Percentiles rank a stretch among this genome's conserved stretches.
Conservation (phyloP, 2,797 vertebrate genomes). For the Syndactyla subalaris region DNA sequence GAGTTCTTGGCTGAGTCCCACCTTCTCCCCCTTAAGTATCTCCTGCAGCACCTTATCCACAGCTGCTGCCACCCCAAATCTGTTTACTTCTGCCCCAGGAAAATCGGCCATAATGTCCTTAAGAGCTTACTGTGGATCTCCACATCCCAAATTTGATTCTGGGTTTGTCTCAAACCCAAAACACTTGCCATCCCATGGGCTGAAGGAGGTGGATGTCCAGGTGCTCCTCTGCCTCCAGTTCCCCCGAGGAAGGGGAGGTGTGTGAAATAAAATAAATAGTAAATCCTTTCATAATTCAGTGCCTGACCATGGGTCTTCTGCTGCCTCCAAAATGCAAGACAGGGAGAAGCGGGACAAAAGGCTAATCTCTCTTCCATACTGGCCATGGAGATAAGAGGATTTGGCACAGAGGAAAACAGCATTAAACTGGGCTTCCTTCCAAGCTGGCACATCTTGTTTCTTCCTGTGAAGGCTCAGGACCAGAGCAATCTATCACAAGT, state of each 20-base stretch:
- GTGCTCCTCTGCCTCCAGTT: neutral
- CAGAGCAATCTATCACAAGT: neutral
- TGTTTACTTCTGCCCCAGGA: neutral
- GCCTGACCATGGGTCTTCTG: neutral
- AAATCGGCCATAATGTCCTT: rapidly evolving
- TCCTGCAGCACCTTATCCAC: neutral
- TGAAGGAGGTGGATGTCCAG: neutral
- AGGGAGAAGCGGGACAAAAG: constrained; percentile 12
- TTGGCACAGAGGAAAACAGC: neutral
- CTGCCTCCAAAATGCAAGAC: neutral
- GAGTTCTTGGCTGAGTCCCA: neutral
- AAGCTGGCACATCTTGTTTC: neutral
- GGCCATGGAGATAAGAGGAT: constrained; percentile 33
- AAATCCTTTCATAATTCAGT: neutral
- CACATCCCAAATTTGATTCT: rapidly evolving
- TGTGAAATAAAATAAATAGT: neutral
- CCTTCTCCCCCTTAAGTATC: neutral
- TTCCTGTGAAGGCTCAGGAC: neutral
- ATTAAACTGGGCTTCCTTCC: neutral
- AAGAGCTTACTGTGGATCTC: neutral
- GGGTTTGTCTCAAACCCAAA: neutral
- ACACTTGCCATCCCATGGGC: rapidly evolving
- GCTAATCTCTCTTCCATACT: neutral
- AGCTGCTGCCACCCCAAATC: neutral
- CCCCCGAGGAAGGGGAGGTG: neutral